These are phyloP conservation scores for Mastacembelus armatus DNA, from an alignment of 2,797 vertebrate genomes.

Conservation along the genomic window DNA sequence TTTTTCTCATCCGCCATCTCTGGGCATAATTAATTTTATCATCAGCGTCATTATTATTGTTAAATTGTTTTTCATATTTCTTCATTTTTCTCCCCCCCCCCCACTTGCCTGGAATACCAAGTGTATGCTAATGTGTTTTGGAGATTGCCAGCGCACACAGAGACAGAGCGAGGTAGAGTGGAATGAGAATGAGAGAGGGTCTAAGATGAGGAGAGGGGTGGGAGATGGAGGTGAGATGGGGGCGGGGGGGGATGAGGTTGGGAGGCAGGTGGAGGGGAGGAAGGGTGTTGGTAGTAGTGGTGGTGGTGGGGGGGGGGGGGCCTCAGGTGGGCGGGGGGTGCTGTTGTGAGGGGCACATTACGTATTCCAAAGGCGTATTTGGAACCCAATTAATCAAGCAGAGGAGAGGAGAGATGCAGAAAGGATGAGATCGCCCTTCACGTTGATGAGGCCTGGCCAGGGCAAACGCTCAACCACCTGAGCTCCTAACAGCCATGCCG, in stretches of 20 bases:
- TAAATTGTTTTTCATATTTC: conserved; percentile 86
- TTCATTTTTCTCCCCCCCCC: conserved; percentile 39
- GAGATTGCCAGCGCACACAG: conserved; percentile 78
- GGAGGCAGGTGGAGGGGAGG: conserved; percentile 77
- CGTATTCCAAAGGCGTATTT: conserved; percentile 91
- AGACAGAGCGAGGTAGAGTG: conserved; percentile 82
- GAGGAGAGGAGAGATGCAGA: conserved; percentile 96
- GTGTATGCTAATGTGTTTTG: conserved; percentile 94
- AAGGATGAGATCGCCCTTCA: conserved; percentile 99
- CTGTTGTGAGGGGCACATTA: conserved; percentile 85
- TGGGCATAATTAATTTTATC: conserved; percentile 88
- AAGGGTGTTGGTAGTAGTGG: conserved; percentile 61
- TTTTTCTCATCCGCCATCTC: conserved; percentile 77
- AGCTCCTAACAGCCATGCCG: conserved; percentile 94
- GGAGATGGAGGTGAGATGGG: conserved; percentile 79
- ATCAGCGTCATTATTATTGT: conserved; percentile 88
- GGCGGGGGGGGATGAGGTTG: conserved; percentile 76
- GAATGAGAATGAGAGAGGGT: conserved; percentile 82
- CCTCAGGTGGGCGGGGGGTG: conserved; percentile 39
- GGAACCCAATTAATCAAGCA: conserved; percentile 99
- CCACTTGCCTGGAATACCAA: conserved; percentile 93
- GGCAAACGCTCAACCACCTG: conserved; percentile 98
- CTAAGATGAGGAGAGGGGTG: conserved; percentile 79
- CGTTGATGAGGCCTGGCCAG: conserved; percentile 98
- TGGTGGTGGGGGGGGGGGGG: not conserved